phyloP scores from a whole-genome alignment of 2,797 vertebrate species.

The Clamator glandarius region DNA sequence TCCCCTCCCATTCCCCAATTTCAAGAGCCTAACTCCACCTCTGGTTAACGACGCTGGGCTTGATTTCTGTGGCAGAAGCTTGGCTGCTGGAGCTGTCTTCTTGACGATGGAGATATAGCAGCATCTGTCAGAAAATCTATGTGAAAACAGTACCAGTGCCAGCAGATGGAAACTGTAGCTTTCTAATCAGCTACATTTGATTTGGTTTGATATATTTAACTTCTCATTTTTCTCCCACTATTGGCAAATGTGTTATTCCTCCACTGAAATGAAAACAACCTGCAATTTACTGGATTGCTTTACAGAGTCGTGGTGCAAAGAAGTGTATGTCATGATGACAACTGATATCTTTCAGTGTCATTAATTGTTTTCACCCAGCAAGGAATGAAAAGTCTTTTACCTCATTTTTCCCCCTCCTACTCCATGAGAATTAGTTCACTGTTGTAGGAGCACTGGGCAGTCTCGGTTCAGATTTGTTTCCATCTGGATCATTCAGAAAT shows the following conservation, averaged over 20 bases:
- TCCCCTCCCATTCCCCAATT: not conserved
- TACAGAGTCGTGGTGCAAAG: slow-evolving; percentile 18
- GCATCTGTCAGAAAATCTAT: slow-evolving; percentile 32
- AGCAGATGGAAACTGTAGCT: slow-evolving; percentile 38
- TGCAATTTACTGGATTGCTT: slow-evolving; percentile 27
- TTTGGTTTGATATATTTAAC: slow-evolving; percentile 69
- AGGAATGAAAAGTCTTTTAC: not conserved
- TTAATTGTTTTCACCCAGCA: not conserved
- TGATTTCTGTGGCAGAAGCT: not conserved
- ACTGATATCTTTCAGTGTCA: slow-evolving; percentile 22
- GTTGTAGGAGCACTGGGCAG: not conserved
- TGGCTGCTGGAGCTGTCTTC: not conserved
- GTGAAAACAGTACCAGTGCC: not conserved
- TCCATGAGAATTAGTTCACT: not conserved
- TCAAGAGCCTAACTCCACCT: not conserved
- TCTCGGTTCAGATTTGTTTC: not conserved
- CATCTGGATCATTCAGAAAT: not conserved
- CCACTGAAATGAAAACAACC: slow-evolving; percentile 42
- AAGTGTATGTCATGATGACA: slow-evolving; percentile 11
- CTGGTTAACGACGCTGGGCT: not conserved
- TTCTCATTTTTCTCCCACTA: not conserved
- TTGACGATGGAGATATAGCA: not conserved
- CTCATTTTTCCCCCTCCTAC: not conserved
- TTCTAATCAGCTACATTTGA: slow-evolving; percentile 63
- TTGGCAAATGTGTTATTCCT: slow-evolving; percentile 12